Evolutionary conservation across 2,797 vertebrate species (phyloP), one percentile per base, ranked within the genome.

Genomic region (Brotula barbata): DNA sequence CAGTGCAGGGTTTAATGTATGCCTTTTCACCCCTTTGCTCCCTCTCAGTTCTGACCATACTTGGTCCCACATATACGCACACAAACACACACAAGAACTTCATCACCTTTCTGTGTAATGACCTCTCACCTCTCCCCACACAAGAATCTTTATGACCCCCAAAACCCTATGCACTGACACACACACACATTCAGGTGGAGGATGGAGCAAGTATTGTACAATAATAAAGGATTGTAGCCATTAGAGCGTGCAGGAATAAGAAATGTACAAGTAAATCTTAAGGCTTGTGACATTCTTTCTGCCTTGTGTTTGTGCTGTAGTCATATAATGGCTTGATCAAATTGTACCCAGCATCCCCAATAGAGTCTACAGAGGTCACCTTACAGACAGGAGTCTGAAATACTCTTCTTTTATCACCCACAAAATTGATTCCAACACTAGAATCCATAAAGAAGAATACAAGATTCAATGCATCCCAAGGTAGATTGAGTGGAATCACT

Each of bases 1-100:
- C 83, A 84, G 41, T 53, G 41, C 36, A 64, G 75, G 50, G 65
- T 72, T 85, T 77, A 80, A 81, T 76, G 70, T 58, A 58, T 39
- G 33, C 59, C 46, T 50, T 64, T 44, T 64, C 55, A 64, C 28
- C 64, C 50, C 49, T 73, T 67, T 58, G 28, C 57, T 57, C 54
- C 72, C 39, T 28, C 60, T 23, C 34, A 60, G 52, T 46, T 54
- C 31, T 74, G 64, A 60, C 46, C 33, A 66, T 58, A 77, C 60
- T 52, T 41, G 25, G 21, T 25, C 50, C 37, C 15, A 25, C 12
- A 20, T 31, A 64, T 54, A 60, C 44, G 17, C 42, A 37, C 25
- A 44, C 15, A 25, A 12, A 20, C 37, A 64, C 58, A 60, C 44
- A 20, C 42, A 37, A n/a, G n/a, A 54, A 48, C 50, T 70, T 74